Evolutionary conservation across 2,888 invertebrate species (phyloP).

Genomic region (Geotrupes spiniger): DNA sequence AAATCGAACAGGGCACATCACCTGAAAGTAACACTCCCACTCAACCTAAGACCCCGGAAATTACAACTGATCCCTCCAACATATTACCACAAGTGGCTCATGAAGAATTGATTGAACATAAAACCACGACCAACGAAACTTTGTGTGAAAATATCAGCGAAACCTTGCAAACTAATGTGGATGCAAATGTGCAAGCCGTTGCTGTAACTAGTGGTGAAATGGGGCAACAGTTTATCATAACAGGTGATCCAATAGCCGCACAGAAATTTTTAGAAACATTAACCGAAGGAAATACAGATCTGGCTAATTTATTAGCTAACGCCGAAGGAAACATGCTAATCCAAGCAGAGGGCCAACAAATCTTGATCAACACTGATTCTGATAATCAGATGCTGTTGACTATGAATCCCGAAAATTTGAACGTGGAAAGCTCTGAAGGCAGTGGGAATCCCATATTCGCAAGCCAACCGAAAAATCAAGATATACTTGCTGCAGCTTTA

Average conservation of each 20-base stretch:
- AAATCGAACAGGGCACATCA: slow-evolving; percentile 50
- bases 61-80: background rate
- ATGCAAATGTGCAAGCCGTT: slow-evolving; percentile 29
- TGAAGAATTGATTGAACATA: background rate
- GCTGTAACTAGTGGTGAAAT: slow-evolving; percentile 35
- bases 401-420: slow-evolving; percentile 33
- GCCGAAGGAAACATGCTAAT: slow-evolving; percentile 49
- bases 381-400: slow-evolving; percentile 42
- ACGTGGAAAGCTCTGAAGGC: slow-evolving; percentile 32
- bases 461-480: slow-evolving; percentile 55
- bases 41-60: background rate
- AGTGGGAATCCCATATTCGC: slow-evolving; percentile 44
- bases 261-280: slow-evolving; percentile 49
- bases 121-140: background rate
- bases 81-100: background rate
- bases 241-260: slow-evolving; percentile 48
- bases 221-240: slow-evolving; percentile 48
- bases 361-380: slow-evolving; percentile 47
- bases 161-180: slow-evolving; percentile 35
- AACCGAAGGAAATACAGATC: slow-evolving; percentile 47
- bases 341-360: slow-evolving; percentile 52
- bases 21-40: slow-evolving; percentile 8
- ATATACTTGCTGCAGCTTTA: slow-evolving; percentile 72
- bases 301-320: slow-evolving; percentile 46
- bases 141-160: slow-evolving; percentile 28